Evolutionary conservation across 2,797 vertebrate species (phyloP), one percentile per base, ranked within the genome.

Genomic region (Columba guinea): DNA sequence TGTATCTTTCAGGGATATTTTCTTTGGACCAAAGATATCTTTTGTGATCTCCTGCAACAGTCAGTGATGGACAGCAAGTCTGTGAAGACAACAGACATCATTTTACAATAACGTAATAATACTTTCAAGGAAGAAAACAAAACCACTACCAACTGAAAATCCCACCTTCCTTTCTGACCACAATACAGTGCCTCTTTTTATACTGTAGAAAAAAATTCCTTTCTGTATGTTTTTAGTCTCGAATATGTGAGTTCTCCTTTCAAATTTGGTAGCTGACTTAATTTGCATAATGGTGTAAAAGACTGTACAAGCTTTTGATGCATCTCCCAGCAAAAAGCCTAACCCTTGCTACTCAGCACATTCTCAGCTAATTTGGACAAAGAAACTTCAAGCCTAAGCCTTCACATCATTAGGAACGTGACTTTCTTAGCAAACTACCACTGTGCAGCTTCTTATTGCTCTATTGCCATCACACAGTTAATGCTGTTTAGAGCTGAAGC

Each of bases 21-120:
- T 98, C 97, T 98, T 98, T 91, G 98, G 98, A 85, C 96, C 97
- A 81, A 98, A 98, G 95, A 97, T 99, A 92, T 98, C 98, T 67
- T 98, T 98, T 84, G 96, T 98, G 96, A 98, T 98, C 76, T 98
- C 98, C 79, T 98, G 98, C 96, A 97, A 98, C 87, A 91, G 75
- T 32, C 75, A 85, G 13, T 98, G 96, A 98, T 28, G 75, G 93
- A 84, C 63, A 62, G 49, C 77, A 64, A 78, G 59, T 16, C 46
- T 84, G 53, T 44, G 88, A 93, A 84, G 87, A 95, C 41, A 82
- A 69, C 32, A 70, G 51, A 52, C 34, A 21, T 24, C 46, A 44
- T 69, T 84, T 88, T 60, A 35, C 9, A 3, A 30, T 30, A 14
- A 32, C 3, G 2, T 9, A 73, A 56, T 13, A 59, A 60, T 11